Percentiles rank a stretch among this genome's conserved stretches.
These are phyloP conservation scores for Ictalurus furcatus DNA, from an alignment of 2,113 vertebrate genomes.

Conservation along the genomic window DNA sequence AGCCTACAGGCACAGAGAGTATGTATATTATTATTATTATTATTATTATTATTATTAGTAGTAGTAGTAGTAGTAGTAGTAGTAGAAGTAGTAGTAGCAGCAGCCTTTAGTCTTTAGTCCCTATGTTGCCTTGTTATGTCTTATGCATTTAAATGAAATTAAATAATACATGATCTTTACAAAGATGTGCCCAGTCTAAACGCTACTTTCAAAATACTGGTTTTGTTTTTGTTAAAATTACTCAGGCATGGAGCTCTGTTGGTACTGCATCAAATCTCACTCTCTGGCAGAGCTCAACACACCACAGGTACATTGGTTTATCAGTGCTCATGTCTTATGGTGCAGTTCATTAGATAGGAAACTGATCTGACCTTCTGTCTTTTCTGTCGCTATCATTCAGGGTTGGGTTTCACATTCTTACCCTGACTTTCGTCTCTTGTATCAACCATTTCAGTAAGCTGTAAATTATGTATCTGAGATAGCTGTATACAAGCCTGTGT, in stretches of 20 bases:
- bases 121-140: not conserved
- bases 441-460: slow-evolving; percentile 46
- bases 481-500: not conserved
- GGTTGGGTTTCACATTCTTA: slow-evolving; percentile 36
- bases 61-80: not conserved
- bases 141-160: not conserved
- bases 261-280: slow-evolving; percentile 72
- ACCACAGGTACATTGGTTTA: slow-evolving; percentile 41
- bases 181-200: not conserved
- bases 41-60: not conserved
- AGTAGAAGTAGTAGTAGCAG: not conserved
- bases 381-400: slow-evolving; percentile 19
- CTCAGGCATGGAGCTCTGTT: slow-evolving; percentile 63
- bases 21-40: slow-evolving; percentile 20
- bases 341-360: slow-evolving; percentile 2
- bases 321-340: not conserved
- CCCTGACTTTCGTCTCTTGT: slow-evolving; percentile 44
- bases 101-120: not conserved
- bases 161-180: not conserved
- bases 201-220: not conserved
- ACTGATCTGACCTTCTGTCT: slow-evolving; percentile 27
- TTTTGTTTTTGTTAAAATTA: not conserved
- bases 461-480: slow-evolving; percentile 50
- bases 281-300: slow-evolving; percentile 57
- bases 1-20: not conserved